Base-by-base conservation (phyloP, 1,140 invertebrate genomes). In the Dryas iulia region DNA sequence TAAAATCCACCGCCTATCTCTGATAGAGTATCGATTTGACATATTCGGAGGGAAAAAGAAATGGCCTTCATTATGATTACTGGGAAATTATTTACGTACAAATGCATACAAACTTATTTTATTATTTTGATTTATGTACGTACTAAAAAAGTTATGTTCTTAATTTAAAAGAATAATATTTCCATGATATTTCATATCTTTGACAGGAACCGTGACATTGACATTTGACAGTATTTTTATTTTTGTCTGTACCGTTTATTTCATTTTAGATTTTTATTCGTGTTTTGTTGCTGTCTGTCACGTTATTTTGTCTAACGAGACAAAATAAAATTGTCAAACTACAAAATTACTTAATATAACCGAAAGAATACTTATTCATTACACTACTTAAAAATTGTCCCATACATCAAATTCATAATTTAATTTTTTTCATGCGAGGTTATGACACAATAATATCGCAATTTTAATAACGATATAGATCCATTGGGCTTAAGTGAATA, bases 211-310 rank as follows among this genome's bases (percentile, higher is more conserved):
- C 8, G 33, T 47, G 52, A 64, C 52, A 58, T 57, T 66, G 63
- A 54, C 62, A 64, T 33, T 57, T 56, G 18, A 62, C 57, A 59
- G 57, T 28, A 6, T 28, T 39, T 39, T 39, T 39, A 39, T 47
- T 47, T 39, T 28, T 21, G 24, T 52, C 26, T 53, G 21, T 47
- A 12, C 21, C 25, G n/a, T 60, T 26, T 39, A 47, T 21, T 60
- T 60, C 28, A 62, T 30, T 62, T 62, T 47, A 52, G 47, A 28
- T 62, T 6, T 35, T 24, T 24, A 60, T 60, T 60, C 59, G 59
- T 62, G 59, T 62, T 62, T 62, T 62, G 59, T 62, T 62, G 33
- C 8, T 60, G 59, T 62, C 8, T 60, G 59, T 62, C 59, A 53
- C 39, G 3, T 62, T 62, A 59, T 52, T 52, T 62, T 47, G 14